Percentiles rank a stretch among this genome's conserved stretches.
Conservation (phyloP, 2,113 vertebrate species). For the Sinocyclocheilus anshuiensis region DNA sequence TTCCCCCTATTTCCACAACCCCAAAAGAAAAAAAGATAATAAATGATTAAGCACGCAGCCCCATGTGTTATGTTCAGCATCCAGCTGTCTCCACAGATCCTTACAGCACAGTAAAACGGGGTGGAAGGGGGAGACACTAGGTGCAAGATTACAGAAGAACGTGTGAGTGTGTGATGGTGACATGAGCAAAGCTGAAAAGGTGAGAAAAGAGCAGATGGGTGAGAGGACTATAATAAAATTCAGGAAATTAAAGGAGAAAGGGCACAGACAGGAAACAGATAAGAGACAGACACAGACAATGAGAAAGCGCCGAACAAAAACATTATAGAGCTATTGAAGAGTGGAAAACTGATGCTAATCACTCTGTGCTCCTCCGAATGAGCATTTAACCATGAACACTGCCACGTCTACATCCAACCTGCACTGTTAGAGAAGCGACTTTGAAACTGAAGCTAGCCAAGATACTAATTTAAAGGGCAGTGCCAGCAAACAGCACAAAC, state of each 20-base stretch:
- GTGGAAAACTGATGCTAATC: constrained; percentile 22
- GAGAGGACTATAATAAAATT: constrained; percentile 24
- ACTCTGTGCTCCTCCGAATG: background rate
- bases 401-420: background rate
- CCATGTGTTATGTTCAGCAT: background rate
- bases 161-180: constrained; percentile 39
- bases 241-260: constrained; percentile 27
- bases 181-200: constrained; percentile 52
- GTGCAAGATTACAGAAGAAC: constrained; percentile 38
- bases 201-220: constrained; percentile 32
- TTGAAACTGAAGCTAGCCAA: background rate
- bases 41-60: constrained; percentile 29
- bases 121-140: constrained; percentile 42
- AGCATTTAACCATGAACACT: background rate
- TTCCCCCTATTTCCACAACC: constrained; percentile 81
- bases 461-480: background rate
- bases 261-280: constrained; percentile 32
- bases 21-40: background rate
- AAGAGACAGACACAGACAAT: constrained; percentile 13
- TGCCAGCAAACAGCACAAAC: background rate
- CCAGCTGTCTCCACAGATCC: background rate
- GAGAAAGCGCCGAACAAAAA: background rate
- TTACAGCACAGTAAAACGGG: background rate
- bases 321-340: background rate
- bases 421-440: background rate